phyloP scores from a whole-genome alignment of 2,888 invertebrate species.

The Hemaris fuciformis region DNA sequence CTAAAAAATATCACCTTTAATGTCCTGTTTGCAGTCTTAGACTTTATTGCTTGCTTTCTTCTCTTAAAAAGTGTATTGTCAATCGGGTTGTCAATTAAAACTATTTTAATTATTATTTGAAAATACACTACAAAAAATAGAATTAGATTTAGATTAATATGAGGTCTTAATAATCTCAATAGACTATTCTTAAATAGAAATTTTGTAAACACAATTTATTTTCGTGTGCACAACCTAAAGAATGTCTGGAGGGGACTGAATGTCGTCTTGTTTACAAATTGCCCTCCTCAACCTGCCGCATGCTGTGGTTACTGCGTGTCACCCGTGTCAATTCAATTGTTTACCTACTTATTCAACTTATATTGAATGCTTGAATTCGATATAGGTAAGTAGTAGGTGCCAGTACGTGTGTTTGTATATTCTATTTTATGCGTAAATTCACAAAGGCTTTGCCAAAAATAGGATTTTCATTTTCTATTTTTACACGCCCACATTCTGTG shows the following conservation, averaged over 20 bases:
- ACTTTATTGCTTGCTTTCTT: no score
- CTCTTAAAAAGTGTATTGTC: no score
- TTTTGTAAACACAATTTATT: neutral
- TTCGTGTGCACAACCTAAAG: neutral
- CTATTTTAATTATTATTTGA: no score
- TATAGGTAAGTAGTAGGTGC: no score
- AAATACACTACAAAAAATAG: no score
- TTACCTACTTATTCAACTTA: no score
- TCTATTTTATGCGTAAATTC: neutral
- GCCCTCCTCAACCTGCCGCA: neutral
- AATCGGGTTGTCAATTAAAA: no score
- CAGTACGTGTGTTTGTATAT: neutral
- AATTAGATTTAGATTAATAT: neutral
- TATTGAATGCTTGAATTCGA: no score
- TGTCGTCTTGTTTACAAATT: neutral
- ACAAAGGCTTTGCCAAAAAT: neutral
- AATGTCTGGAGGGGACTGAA: neutral
- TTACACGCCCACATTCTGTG: neutral
- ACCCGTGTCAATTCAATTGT: no score
- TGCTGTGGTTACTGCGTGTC: no score
- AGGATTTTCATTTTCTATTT: neutral
- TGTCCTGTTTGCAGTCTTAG: no score
- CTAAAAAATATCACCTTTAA: no score
- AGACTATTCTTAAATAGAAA: neutral
- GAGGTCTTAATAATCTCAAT: neutral